Base-by-base conservation (phyloP, 2,888 invertebrate species). In the Eupithecia exiguata region DNA sequence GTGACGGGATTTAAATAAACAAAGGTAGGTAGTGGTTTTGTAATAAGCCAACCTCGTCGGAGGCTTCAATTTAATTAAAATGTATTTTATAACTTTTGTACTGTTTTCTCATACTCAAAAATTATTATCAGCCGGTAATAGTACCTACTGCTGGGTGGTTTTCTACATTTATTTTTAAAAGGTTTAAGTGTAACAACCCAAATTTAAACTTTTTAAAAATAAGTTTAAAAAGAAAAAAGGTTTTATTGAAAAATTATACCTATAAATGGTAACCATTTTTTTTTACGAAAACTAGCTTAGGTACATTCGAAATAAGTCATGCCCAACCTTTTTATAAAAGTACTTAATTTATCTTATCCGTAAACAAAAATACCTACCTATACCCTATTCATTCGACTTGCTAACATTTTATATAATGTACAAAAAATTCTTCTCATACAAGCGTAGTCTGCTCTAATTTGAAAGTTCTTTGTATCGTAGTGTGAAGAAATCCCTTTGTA, bases 401-500 rank as follows among this genome's bases (percentile, higher is more conserved):
- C 18, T 18, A 4, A 46, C 46, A 46, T 30, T 30, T 53, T 58
- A 62, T 16, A 35, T n/a, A 62, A 18, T 18, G 35, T 35, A 62
- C 58, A 62, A 18, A 30, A n/a, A 62, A 16, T 35, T 35, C 7
- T 7, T 62, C 62, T 16, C 5, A 30, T 61, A 16, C 30, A 61
- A 35, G 62, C 46, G 46, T 43, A 61, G 30, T 25, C 14, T 30
- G 18, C 30, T 62, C 62, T 30, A 30, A 30, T 62, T 62, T 62
- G 14, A 35, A 62, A 25, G 16, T 16, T 58, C 58, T 62, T 62
- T 62, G 62, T 62, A 62, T 14, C 62, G n/a, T 35, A 62, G 62
- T 62, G 62, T 62, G 30, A 62, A 62, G 62, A 62, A 62, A 35
- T 62, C 6, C 62, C 58, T 62, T 30, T 62, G 14, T 62, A 30